Evolutionary conservation across 2,888 invertebrate genomes (phyloP).

Genomic region (Deilephila elpenor): DNA sequence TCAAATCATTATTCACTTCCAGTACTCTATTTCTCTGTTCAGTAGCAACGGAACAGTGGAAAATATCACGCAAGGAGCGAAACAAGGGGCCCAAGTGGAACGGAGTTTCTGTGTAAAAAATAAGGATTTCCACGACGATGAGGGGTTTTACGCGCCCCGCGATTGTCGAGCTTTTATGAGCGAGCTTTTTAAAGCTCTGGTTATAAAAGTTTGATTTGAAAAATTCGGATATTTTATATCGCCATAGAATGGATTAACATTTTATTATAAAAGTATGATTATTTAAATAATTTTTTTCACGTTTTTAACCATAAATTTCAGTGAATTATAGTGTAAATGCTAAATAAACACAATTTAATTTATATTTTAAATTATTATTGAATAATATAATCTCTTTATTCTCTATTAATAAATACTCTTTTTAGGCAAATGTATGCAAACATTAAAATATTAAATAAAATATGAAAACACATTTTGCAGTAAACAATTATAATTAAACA

Average conservation of each 20-base stretch:
- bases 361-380: background rate
- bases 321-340: background rate
- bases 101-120: constrained; percentile 15
- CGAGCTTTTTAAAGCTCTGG: background rate
- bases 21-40: background rate
- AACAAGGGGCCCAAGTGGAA: constrained; percentile 31
- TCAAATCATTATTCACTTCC: background rate
- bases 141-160: background rate
- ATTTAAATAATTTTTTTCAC: no score
- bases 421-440: no score
- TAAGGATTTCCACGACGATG: background rate
- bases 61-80: constrained; percentile 39
- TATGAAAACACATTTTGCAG: no score
- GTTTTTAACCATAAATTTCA: no score
- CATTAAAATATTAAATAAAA: no score
- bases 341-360: background rate
- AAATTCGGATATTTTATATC: no score
- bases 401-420: no score
- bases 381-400: no score
- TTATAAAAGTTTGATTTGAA: background rate
- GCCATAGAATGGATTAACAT: no score
- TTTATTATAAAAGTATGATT: no score
- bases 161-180: background rate
- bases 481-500: no score
- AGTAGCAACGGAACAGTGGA: background rate